A percentile compares a stretch with the other conserved stretches of the same genome.
Evolutionary conservation across 2,113 vertebrate species (phyloP).

Genomic region (Xenopus borealis): DNA sequence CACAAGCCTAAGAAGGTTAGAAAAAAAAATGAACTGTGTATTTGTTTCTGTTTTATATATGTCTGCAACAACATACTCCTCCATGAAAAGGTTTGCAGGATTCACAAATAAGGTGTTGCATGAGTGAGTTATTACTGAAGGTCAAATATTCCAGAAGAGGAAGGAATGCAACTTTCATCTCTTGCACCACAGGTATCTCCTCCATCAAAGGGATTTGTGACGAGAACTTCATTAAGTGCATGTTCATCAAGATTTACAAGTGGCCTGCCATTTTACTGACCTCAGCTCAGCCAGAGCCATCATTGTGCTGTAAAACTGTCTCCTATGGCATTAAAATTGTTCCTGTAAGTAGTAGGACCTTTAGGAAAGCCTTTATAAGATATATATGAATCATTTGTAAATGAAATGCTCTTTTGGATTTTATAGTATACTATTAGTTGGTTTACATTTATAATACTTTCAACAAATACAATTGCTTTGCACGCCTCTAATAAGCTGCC

Average conservation of each 20-base stretch:
- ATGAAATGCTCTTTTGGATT: too few species aligned
- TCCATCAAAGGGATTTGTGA: conserved; percentile 9
- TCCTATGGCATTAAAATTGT: too few species aligned
- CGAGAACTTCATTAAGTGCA: conserved; percentile 15
- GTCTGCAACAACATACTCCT: background rate
- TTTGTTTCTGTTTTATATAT: background rate
- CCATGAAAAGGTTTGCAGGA: background rate
- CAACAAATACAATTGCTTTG: too few species aligned
- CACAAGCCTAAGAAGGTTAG: too few species aligned
- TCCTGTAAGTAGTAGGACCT: too few species aligned
- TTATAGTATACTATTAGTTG: too few species aligned
- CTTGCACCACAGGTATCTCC: background rate
- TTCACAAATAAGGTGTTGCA: background rate
- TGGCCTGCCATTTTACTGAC: conserved; percentile 6
- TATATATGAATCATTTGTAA: too few species aligned
- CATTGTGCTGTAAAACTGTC: conserved; percentile 1
- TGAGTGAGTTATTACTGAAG: background rate
- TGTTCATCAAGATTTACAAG: conserved; percentile 2
- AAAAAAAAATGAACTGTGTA: too few species aligned
- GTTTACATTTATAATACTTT: too few species aligned
- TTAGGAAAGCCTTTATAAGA: too few species aligned
- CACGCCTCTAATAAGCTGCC: too few species aligned
- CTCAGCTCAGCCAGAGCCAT: background rate
- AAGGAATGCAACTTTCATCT: background rate
- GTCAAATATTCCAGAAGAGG: background rate